A percentile compares a stretch with the other conserved stretches of the same genome.
phyloP scores from a whole-genome alignment of 2,113 vertebrate genomes.

The Sialia sialis region DNA sequence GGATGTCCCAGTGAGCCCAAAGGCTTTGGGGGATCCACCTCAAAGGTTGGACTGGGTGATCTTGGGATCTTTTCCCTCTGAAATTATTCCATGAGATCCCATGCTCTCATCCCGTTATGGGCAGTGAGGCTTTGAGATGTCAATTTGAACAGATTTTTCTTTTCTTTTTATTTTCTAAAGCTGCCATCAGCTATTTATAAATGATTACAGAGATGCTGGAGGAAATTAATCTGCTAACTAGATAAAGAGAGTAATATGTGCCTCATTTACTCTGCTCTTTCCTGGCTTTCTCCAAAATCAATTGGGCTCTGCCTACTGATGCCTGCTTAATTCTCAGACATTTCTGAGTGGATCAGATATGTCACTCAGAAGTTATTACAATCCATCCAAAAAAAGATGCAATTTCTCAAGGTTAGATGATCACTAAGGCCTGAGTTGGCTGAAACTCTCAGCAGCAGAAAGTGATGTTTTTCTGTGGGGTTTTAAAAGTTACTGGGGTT shows the following conservation, averaged over 20 bases:
- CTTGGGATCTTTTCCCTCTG: neutral
- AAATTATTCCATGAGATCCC: neutral
- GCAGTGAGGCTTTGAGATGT: neutral
- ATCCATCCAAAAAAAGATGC: neutral
- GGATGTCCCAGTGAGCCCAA: neutral
- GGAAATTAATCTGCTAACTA: conserved; percentile 41
- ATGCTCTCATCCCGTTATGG: neutral
- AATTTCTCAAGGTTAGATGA: neutral
- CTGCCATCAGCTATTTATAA: conserved; percentile 6
- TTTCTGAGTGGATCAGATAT: conserved; percentile 23
- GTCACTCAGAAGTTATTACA: conserved; percentile 34
- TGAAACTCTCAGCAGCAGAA: neutral
- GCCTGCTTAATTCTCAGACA: conserved; percentile 19
- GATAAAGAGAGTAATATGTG: conserved; percentile 31
- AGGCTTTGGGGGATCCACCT: neutral
- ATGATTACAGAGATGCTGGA: conserved; percentile 19
- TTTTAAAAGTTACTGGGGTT: neutral
- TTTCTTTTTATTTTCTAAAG: neutral
- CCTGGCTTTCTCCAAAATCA: conserved; percentile 40
- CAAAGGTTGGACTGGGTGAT: fast-evolving
- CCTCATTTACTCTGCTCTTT: neutral
- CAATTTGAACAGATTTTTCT: neutral
- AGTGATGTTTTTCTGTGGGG: neutral
- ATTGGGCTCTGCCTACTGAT: conserved; percentile 15
- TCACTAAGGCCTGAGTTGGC: neutral